These are phyloP conservation scores for Rostratula benghalensis DNA, from an alignment of 2,113 vertebrate species.

Conservation along the genomic window DNA sequence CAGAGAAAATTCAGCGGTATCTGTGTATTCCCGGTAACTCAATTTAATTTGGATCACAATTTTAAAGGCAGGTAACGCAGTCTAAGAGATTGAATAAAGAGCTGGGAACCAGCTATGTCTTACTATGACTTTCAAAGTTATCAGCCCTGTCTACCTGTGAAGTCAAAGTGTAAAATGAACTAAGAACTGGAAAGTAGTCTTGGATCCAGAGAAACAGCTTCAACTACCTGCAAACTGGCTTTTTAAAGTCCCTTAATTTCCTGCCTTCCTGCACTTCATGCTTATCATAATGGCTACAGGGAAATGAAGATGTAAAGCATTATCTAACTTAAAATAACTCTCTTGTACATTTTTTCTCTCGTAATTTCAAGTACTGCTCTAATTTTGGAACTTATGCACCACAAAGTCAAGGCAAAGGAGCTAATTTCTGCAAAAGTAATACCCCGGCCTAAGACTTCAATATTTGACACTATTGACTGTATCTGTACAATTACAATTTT, in stretches of 20 bases:
- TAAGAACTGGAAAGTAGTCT: background rate
- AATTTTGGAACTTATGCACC: background rate
- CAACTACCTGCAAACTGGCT: background rate
- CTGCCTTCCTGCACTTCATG: background rate
- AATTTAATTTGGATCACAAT: background rate
- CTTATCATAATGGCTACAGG: background rate
- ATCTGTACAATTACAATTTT: background rate
- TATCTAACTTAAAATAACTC: background rate
- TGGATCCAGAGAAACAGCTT: background rate
- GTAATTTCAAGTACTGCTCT: background rate
- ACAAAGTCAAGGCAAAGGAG: background rate
- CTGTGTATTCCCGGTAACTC: background rate
- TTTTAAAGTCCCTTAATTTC: background rate
- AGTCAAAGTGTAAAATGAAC: background rate
- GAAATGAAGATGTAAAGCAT: background rate
- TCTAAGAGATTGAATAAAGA: background rate
- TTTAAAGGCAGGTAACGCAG: background rate
- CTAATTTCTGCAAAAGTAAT: background rate
- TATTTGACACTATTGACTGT: accelerated
- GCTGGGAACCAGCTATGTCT: background rate
- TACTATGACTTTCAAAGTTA: background rate
- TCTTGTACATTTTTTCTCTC: background rate
- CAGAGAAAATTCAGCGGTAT: background rate
- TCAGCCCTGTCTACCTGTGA: background rate
- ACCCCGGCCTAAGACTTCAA: background rate